phyloP scores from a whole-genome alignment of 2,113 vertebrate genomes.

The Limnothrissa miodon region DNA sequence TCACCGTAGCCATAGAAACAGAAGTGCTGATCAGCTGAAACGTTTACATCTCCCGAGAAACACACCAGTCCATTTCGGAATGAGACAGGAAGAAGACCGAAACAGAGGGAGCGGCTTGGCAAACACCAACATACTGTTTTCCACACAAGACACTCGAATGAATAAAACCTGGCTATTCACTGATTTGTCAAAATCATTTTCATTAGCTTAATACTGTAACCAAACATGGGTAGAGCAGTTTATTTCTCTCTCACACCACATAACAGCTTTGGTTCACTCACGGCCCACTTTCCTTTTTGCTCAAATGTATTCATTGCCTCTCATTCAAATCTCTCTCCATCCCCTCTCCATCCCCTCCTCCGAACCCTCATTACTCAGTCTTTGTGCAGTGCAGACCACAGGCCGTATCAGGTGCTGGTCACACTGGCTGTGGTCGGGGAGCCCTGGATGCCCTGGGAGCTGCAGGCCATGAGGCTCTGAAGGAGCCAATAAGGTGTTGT shows the following conservation, averaged over 20 bases:
- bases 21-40: not conserved
- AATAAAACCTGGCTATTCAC: not conserved
- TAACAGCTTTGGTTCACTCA: too few relatives aligned
- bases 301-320: too few relatives aligned
- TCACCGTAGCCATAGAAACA: slow-evolving; percentile 56
- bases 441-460: too few relatives aligned
- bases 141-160: too few relatives aligned
- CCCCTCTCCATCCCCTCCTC: too few relatives aligned
- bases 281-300: too few relatives aligned
- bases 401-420: not conserved
- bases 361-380: not conserved
- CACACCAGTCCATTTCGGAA: not conserved
- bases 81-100: not conserved
- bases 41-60: not conserved
- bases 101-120: not conserved
- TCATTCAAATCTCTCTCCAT: too few relatives aligned
- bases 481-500: not conserved
- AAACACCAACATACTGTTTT: not conserved
- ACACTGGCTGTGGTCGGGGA: not conserved
- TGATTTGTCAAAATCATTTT: too few relatives aligned
- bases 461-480: not conserved
- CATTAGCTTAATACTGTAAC: too few relatives aligned
- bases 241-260: too few relatives aligned
- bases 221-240: not conserved
- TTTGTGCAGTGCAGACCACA: not conserved